Percentiles rank a stretch among this genome's conserved stretches.
phyloP scores from a whole-genome alignment of 2,113 vertebrate species.

The Halcyon malimbica region DNA sequence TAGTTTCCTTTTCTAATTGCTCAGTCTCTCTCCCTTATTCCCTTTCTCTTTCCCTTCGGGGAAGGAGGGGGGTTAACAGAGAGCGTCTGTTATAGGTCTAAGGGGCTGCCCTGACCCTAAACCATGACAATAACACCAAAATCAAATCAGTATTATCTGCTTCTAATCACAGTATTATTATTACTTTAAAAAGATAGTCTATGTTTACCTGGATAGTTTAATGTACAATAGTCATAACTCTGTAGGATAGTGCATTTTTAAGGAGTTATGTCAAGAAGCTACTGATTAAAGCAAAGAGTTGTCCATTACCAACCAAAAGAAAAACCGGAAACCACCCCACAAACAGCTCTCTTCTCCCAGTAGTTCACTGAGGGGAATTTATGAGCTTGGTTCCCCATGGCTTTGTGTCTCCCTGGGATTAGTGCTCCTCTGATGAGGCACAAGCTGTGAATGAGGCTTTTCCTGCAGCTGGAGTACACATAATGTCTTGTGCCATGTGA shows the following conservation, averaged over 20 bases:
- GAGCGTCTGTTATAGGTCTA: too few species aligned
- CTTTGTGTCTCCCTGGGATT: neutral
- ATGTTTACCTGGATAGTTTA: neutral
- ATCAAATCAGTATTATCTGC: neutral
- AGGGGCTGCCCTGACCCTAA: too few species aligned
- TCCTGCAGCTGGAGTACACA: neutral
- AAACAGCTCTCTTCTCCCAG: neutral
- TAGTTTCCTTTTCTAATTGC: too few species aligned
- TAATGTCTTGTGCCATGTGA: neutral
- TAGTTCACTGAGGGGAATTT: neutral
- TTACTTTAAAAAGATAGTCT: neutral
- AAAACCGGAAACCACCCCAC: neutral
- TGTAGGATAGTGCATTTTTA: neutral
- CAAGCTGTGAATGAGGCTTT: neutral
- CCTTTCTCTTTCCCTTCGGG: too few species aligned
- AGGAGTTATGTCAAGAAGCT: neutral
- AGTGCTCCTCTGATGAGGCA: neutral
- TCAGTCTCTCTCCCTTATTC: too few species aligned
- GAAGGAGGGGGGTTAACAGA: too few species aligned
- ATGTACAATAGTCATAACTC: neutral
- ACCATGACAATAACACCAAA: too few species aligned
- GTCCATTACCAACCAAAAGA: neutral
- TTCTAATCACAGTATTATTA: neutral
- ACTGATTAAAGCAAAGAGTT: neutral
- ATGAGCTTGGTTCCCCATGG: neutral